Evolutionary conservation across 2,888 invertebrate genomes (phyloP).

Genomic region (Eupithecia inturbata): DNA sequence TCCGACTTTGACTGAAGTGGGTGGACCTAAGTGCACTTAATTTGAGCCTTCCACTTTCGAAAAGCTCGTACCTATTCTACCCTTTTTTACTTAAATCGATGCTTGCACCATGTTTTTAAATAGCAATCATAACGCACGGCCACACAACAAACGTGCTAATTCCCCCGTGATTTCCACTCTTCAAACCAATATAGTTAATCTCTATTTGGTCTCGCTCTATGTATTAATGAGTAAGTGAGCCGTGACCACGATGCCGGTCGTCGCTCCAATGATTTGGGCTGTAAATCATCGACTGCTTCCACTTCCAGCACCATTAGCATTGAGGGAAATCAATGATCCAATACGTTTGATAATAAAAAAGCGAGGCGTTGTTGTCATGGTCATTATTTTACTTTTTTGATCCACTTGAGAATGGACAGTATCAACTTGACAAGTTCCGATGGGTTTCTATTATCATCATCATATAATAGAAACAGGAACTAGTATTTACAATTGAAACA

Average conservation of each 20-base stretch:
- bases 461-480: too few relatives aligned
- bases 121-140: not conserved
- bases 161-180: constrained; percentile 11
- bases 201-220: constrained; percentile 27
- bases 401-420: not conserved
- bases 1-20: too few relatives aligned
- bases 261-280: constrained; percentile 29
- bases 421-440: not conserved
- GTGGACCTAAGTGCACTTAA: too few relatives aligned
- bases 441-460: not conserved
- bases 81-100: too few relatives aligned
- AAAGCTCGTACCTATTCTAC: too few relatives aligned
- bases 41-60: too few relatives aligned
- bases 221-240: constrained; percentile 17
- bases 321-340: constrained; percentile 16
- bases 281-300: constrained; percentile 27
- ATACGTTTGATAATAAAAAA: not conserved
- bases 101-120: not conserved
- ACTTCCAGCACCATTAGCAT: constrained; percentile 27
- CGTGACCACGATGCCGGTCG: constrained; percentile 23
- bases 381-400: not conserved
- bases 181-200: constrained; percentile 20
- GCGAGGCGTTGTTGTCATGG: constrained; percentile 9
- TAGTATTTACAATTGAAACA: too few relatives aligned
- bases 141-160: not conserved